Percentiles rank a stretch among this genome's conserved stretches.
Conservation (phyloP, 2,888 invertebrate species). For the Galerucella calmariensis region DNA sequence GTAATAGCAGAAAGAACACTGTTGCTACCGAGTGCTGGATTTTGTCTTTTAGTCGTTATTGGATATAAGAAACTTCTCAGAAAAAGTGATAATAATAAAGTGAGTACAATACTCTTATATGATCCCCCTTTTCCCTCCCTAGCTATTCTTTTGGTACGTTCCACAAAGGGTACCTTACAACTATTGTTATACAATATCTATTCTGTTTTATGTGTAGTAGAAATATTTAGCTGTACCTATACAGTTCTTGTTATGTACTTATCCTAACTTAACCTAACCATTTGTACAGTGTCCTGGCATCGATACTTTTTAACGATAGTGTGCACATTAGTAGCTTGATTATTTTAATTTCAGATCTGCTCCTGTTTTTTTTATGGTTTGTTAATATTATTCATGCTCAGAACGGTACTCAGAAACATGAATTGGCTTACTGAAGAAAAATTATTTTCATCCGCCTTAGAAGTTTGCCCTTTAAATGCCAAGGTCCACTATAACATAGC, state of each 20-base stretch:
- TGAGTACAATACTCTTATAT: conserved; percentile 32
- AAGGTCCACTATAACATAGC: conserved; percentile 95
- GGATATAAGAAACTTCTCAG: conserved; percentile 69
- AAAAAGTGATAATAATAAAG: conserved; percentile 51
- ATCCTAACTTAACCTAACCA: no score
- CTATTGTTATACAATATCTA: no score
- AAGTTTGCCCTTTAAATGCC: conserved; percentile 93
- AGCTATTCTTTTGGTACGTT: neutral
- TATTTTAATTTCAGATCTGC: conserved; percentile 57
- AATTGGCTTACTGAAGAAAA: conserved; percentile 86
- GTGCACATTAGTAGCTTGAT: neutral
- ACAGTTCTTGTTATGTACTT: no score
- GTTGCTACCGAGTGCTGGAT: conserved; percentile 85
- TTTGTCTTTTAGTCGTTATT: conserved; percentile 76
- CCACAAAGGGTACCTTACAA: no score
- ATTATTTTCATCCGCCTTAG: conserved; percentile 83
- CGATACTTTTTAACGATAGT: neutral
- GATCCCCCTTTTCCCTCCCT: neutral
- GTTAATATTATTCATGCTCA: conserved; percentile 57
- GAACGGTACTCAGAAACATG: conserved; percentile 73
- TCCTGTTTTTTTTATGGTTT: conserved; percentile 54
- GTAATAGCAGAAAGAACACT: conserved; percentile 89
- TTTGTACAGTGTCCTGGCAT: no score
- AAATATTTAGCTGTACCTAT: no score
- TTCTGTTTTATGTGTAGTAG: no score